Evolutionary conservation across 2,888 invertebrate species (phyloP), one percentile per base, ranked within the genome.

Genomic region (Pyralis farinalis): DNA sequence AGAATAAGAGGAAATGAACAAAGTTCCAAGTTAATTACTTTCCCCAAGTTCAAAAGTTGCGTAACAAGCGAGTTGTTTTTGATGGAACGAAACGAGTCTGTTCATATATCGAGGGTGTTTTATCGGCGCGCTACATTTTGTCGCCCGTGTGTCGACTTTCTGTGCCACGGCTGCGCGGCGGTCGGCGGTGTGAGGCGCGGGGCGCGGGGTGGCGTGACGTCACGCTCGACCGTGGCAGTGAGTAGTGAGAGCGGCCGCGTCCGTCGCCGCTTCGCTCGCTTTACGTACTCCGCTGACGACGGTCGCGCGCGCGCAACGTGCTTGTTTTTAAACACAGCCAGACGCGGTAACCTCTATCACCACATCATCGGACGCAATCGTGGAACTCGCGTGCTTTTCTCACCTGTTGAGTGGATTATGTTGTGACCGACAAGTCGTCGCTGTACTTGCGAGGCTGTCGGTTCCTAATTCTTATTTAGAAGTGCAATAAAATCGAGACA

Each of bases 191-290:
- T 50, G 60, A 52, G 51, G 58, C 42, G 55, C 50, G 59, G 61
- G 58, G 57, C 42, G 62, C 51, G 73, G 62, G 61, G 71, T 51
- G 62, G 58, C 55, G 82, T 85, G 87, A 87, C 88, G 87, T 86
- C 87, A 86, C 82, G 69, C 58, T 66, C 86, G 88, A 86, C 88
- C 89, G 86, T 88, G 89, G 86, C 88, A 87, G 87, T 88, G 83
- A 76, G 76, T 62, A 75, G 75, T 71, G 83, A 82, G 84, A 84
- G 85, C 83, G 79, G 74, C 74, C 80, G 81, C 82, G 78, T 68
- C 77, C 71, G 60, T 70, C 50, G 71, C 57, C 37, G 30, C 30
- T 38, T 66, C 68, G 82, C 70, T 78, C 69, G 80, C 73, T 77
- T 75, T 73, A 77, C 67, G 79, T 84, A 83, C 82, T 86, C 71